Conservation (phyloP, 2,113 vertebrate genomes). For the Enhydra lutris region DNA sequence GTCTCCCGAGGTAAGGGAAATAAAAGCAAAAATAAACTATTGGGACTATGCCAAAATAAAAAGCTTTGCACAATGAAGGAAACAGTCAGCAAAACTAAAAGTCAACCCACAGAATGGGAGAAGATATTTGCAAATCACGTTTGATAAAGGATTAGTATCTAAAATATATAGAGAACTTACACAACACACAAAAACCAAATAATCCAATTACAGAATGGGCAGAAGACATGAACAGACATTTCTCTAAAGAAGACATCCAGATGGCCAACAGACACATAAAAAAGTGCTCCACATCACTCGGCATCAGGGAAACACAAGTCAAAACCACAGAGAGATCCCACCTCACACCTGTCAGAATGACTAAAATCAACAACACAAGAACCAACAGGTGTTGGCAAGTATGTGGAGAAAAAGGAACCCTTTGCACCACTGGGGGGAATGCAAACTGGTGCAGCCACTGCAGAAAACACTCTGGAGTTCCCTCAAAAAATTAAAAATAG, state of each 20-base stretch:
- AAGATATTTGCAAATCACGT: not conserved
- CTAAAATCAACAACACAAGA: not conserved
- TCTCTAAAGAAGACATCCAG: not conserved
- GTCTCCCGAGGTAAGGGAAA: not conserved
- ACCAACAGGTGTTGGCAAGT: not conserved
- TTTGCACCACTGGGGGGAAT: not conserved
- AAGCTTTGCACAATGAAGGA: not conserved
- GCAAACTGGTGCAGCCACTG: not conserved
- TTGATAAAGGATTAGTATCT: not conserved
- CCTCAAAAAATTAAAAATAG: not conserved
- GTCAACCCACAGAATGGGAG: not conserved
- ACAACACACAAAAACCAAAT: not conserved
- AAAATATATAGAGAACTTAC: not conserved
- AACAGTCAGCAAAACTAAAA: not conserved
- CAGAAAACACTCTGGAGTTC: not conserved
- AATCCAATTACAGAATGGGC: not conserved
- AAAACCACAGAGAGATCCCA: not conserved
- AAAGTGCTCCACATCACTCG: not conserved
- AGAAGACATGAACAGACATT: not conserved
- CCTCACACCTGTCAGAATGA: not conserved
- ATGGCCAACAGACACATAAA: not conserved
- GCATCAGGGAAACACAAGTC: not conserved
- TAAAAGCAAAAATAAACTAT: not conserved
- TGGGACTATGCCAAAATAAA: not conserved
- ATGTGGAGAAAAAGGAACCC: not conserved